Conservation (phyloP, 2,113 vertebrate genomes). For the Halichoerus grypus region DNA sequence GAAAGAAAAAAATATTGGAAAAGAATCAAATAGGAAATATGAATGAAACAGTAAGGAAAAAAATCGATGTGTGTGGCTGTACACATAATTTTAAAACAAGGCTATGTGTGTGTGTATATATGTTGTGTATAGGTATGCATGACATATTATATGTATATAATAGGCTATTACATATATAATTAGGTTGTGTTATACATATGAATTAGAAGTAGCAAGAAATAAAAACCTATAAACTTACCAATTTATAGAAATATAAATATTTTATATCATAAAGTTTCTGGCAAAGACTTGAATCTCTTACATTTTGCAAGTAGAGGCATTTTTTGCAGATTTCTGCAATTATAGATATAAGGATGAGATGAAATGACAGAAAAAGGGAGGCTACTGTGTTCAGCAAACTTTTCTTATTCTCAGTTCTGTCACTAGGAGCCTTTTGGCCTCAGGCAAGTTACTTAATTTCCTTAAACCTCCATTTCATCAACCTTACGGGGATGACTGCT, state of each 20-base stretch:
- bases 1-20: not conserved
- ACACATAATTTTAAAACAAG: not conserved
- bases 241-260: not conserved
- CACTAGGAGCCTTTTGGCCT: not conserved
- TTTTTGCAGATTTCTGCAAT: not conserved
- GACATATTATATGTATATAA: no score
- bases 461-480: not conserved
- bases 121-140: no score
- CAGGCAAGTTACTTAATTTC: not conserved
- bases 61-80: not conserved
- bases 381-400: not conserved
- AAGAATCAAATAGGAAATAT: not conserved
- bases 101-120: not conserved
- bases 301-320: not conserved
- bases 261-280: not conserved
- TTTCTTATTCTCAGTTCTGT: not conserved
- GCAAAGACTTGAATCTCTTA: not conserved
- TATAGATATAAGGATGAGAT: not conserved
- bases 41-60: not conserved
- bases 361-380: not conserved
- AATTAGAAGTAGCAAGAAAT: not conserved
- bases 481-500: not conserved
- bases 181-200: no score
- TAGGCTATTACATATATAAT: not conserved
- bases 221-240: not conserved